Percentiles rank a stretch among this genome's conserved stretches.
phyloP scores from a whole-genome alignment of 2,113 vertebrate genomes.

The Psettodes erumei region DNA sequence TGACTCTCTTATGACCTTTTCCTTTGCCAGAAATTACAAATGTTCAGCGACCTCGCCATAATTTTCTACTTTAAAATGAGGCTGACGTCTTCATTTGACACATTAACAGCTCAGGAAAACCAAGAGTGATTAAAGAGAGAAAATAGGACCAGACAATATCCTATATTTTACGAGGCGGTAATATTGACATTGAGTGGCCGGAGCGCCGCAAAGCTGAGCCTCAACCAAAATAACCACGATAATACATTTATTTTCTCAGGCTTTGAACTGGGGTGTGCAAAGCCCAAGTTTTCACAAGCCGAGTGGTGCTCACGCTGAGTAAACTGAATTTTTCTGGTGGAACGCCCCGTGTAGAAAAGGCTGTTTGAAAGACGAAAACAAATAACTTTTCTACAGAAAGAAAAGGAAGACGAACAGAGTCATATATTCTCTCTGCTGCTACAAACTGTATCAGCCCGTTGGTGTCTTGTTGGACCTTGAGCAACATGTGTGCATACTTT shows the following conservation, averaged over 20 bases:
- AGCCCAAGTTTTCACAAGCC: neutral
- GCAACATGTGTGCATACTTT: conserved; percentile 70
- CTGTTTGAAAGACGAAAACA: neutral
- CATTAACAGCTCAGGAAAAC: conserved; percentile 19
- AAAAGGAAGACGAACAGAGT: conserved; percentile 21
- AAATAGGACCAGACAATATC: neutral
- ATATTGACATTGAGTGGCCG: too few species aligned
- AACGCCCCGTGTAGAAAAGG: conserved; percentile 1
- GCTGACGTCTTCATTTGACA: conserved; percentile 6
- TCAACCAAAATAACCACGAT: neutral
- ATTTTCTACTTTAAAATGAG: conserved; percentile 3
- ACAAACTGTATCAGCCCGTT: conserved; percentile 21
- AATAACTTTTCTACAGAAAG: neutral
- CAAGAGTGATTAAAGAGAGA: conserved; percentile 13
- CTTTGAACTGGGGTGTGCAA: too few species aligned
- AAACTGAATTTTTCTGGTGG: conserved; percentile 10
- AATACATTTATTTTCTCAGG: neutral
- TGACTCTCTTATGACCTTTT: neutral
- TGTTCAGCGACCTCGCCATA: neutral
- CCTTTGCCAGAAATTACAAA: neutral
- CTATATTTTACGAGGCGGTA: neutral
- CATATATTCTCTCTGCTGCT: conserved; percentile 27
- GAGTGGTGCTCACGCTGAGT: neutral
- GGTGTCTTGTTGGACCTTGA: conserved; percentile 49
- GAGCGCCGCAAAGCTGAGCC: too few species aligned